Evolutionary conservation across 2,113 vertebrate genomes (phyloP).

Genomic region (Euleptes europaea): DNA sequence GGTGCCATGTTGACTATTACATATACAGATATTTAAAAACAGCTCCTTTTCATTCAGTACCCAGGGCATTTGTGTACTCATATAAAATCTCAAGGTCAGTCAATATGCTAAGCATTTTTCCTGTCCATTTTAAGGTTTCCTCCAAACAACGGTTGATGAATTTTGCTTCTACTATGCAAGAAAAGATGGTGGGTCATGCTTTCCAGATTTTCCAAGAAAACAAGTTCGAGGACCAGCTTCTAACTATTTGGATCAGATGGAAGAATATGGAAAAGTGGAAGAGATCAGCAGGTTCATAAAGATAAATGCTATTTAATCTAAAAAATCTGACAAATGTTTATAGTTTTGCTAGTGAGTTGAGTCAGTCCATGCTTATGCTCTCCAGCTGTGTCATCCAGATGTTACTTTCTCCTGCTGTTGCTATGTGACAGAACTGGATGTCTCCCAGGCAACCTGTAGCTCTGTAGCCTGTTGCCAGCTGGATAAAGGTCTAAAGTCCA

Average conservation of each 20-base stretch:
- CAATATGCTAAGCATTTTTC: constrained; percentile 59
- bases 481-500: too few relatives aligned
- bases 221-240: constrained; percentile 90
- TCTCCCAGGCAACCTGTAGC: too few relatives aligned
- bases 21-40: constrained; percentile 25
- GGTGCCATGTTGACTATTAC: too few relatives aligned
- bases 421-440: constrained; percentile 3
- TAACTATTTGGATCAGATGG: constrained; percentile 92
- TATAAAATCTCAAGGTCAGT: constrained; percentile 35
- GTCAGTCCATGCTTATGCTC: constrained; percentile 60
- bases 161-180: constrained; percentile 96
- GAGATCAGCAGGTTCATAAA: constrained; percentile 94
- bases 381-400: constrained; percentile 69
- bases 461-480: too few relatives aligned
- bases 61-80: constrained; percentile 35
- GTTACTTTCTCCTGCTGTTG: constrained; percentile 61
- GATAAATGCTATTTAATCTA: constrained; percentile 73
- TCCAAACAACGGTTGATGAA: constrained; percentile 95
- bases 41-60: constrained; percentile 10
- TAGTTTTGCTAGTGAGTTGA: constrained; percentile 70
- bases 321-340: constrained; percentile 60
- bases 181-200: constrained; percentile 89
- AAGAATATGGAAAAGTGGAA: constrained; percentile 92
- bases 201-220: constrained; percentile 97
- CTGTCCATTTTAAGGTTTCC: constrained; percentile 84